Conservation (phyloP, 2,888 invertebrate genomes). For the Zele albiditarsus region DNA sequence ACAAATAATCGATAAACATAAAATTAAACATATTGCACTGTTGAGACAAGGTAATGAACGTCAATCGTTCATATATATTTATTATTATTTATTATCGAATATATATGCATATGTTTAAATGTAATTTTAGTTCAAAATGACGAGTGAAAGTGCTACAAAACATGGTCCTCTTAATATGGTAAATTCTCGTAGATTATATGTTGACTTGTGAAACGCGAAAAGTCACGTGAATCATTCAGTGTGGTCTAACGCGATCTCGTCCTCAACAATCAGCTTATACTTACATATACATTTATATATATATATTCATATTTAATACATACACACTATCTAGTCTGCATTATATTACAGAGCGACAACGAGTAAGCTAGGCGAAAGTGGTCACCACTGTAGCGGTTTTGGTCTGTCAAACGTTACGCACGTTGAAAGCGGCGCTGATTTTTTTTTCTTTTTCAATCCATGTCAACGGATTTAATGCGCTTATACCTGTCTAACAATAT, state of each 20-base stretch:
- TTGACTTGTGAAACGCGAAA: neutral
- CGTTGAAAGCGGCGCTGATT: neutral
- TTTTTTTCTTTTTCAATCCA: neutral
- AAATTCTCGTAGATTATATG: neutral
- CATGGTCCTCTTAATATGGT: neutral
- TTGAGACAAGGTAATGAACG: neutral
- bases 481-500: constrained; percentile 13
- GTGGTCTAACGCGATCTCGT: neutral
- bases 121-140: neutral
- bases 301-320: neutral
- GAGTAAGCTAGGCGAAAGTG: constrained; percentile 24
- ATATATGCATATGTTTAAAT: neutral
- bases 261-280: constrained; percentile 10
- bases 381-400: constrained; percentile 19
- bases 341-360: neutral
- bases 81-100: neutral
- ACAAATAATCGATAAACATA: too few relatives aligned
- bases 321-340: neutral
- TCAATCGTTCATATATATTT: neutral
- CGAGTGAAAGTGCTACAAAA: constrained; percentile 20
- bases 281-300: constrained; percentile 28
- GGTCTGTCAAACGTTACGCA: constrained; percentile 18
- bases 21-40: neutral
- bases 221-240: neutral
- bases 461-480: constrained; percentile 6